Conservation (phyloP, 2,797 vertebrate genomes). For the Micropoecilia bifurca region DNA sequence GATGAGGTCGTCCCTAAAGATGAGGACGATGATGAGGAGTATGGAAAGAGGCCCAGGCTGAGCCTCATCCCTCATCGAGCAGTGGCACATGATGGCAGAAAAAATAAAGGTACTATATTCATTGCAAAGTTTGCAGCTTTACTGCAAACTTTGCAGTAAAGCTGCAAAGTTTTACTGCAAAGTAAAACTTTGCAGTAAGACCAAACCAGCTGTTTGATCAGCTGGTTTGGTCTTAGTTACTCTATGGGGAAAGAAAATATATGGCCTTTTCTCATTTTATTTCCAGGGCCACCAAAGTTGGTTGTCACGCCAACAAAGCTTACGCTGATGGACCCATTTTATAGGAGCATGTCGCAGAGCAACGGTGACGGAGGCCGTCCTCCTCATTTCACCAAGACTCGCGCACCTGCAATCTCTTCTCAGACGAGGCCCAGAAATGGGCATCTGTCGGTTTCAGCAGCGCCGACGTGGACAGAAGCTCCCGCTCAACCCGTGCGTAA, state of each 20-base stretch:
- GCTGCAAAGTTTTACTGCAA: too few species aligned
- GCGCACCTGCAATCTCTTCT: slow-evolving; percentile 60
- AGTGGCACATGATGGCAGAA: slow-evolving; percentile 59
- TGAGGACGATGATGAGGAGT: slow-evolving; percentile 70
- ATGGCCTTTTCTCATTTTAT: slow-evolving; percentile 11
- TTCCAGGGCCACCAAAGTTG: slow-evolving; percentile 76
- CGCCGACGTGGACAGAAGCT: slow-evolving; percentile 53
- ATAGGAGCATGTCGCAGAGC: slow-evolving; percentile 52
- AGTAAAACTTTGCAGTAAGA: too few species aligned
- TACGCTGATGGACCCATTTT: slow-evolving; percentile 75
- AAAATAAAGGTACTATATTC: slow-evolving; percentile 66
- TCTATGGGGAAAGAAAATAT: neutral
- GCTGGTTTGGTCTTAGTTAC: neutral
- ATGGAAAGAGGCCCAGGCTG: slow-evolving; percentile 77
- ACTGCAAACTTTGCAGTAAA: too few species aligned
- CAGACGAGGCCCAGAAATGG: slow-evolving; percentile 68
- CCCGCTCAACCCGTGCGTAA: slow-evolving; percentile 66
- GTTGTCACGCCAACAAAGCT: slow-evolving; percentile 80
- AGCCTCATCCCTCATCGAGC: slow-evolving; percentile 68
- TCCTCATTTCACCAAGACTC: slow-evolving; percentile 73
- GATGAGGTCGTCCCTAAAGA: slow-evolving; percentile 90
- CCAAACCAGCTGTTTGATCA: neutral
- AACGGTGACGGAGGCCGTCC: slow-evolving; percentile 38
- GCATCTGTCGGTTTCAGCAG: slow-evolving; percentile 59
- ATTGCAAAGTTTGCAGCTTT: too few species aligned